A percentile compares a stretch with the other conserved stretches of the same genome.
Evolutionary conservation across 2,113 vertebrate genomes (phyloP).

Genomic region (Crotophaga sulcirostris): DNA sequence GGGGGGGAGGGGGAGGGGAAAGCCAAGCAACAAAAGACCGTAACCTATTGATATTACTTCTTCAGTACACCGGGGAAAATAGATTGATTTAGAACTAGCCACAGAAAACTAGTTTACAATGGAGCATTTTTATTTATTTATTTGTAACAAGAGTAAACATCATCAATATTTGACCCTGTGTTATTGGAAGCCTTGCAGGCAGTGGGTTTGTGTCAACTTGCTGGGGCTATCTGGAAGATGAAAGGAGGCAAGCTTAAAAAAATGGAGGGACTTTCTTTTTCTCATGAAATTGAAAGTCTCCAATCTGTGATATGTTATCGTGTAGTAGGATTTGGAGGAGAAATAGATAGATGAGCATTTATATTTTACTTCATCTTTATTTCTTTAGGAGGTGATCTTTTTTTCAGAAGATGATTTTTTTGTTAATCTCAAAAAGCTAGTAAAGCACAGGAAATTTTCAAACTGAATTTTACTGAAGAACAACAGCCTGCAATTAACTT

Average conservation of each 20-base stretch:
- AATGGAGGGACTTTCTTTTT: not conserved
- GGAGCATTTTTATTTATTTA: constrained; percentile 46
- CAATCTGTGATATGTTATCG: not conserved
- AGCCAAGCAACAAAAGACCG: constrained; percentile 51
- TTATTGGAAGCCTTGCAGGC: constrained; percentile 16
- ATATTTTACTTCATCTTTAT: not conserved
- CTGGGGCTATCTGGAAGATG: not conserved
- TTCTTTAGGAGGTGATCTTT: not conserved
- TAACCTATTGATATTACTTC: constrained; percentile 53
- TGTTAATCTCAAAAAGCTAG: not conserved
- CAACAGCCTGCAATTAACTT: constrained; percentile 43
- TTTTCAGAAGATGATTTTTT: not conserved
- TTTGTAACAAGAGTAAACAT: constrained; percentile 40
- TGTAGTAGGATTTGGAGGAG: not conserved
- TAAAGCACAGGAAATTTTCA: constrained; percentile 17
- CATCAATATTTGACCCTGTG: not conserved
- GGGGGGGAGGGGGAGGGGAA: constrained; percentile 49
- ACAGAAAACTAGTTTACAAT: constrained; percentile 33
- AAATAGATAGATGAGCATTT: not conserved
- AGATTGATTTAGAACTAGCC: constrained; percentile 45
- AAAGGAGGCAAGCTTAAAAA: constrained; percentile 5
- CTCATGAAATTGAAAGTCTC: not conserved
- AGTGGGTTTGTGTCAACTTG: not conserved
- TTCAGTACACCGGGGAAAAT: not conserved
- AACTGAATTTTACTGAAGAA: constrained; percentile 23